A percentile compares a stretch with the other conserved stretches of the same genome.
phyloP scores from a whole-genome alignment of 2,888 invertebrate genomes.

The Heteropelma amictum region DNA sequence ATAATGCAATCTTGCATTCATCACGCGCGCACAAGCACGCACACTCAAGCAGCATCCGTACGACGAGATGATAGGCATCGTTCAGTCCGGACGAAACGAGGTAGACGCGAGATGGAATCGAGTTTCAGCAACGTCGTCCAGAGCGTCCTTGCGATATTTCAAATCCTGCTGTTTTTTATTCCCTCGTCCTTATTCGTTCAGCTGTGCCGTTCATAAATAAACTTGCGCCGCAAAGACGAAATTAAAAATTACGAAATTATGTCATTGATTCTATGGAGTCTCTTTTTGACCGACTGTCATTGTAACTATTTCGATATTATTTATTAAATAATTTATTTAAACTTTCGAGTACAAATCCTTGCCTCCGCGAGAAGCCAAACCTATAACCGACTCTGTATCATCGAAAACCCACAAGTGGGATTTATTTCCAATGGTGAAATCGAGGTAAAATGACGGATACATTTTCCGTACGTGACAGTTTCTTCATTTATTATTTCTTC shows the following conservation, averaged over 20 bases:
- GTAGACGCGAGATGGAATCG: not conserved
- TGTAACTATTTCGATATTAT: too few species aligned
- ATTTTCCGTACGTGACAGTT: too few species aligned
- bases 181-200: not conserved
- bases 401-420: not conserved
- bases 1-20: constrained; percentile 68
- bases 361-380: too few species aligned
- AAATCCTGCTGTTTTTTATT: not conserved
- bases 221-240: too few species aligned
- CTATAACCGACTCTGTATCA: too few species aligned
- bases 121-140: not conserved
- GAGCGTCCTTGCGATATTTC: not conserved
- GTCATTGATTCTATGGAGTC: too few species aligned
- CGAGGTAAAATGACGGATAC: not conserved
- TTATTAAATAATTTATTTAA: too few species aligned
- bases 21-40: constrained; percentile 58
- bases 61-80: constrained; percentile 41
- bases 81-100: not conserved
- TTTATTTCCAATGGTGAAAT: not conserved
- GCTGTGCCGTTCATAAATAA: not conserved
- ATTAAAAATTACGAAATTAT: too few species aligned
- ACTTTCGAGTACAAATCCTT: too few species aligned
- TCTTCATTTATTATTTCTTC: too few species aligned
- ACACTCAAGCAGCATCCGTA: constrained; percentile 1
- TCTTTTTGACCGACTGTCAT: too few species aligned